Conservation (phyloP, 2,888 invertebrate species). For the Chrysotoxum bicinctum region DNA sequence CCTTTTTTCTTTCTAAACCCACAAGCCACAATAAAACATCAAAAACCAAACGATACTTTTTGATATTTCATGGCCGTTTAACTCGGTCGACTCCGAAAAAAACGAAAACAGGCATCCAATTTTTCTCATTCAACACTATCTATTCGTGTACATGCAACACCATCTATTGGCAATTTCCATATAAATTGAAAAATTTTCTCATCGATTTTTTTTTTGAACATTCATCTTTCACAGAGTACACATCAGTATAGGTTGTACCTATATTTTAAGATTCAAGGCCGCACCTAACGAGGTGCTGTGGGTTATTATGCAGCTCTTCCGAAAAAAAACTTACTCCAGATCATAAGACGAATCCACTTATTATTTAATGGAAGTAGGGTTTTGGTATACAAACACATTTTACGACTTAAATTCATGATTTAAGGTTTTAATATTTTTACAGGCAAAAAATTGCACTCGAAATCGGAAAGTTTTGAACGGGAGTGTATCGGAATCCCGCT, state of each 20-base stretch:
- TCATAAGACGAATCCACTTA: neutral
- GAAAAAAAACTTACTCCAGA: neutral
- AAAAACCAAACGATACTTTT: conserved; percentile 29
- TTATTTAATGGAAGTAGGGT: neutral
- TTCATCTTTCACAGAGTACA: neutral
- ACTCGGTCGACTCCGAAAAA: conserved; percentile 26
- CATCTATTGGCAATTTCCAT: conserved; percentile 73
- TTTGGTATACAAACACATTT: too few relatives aligned
- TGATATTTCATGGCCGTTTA: conserved; percentile 65
- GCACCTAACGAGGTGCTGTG: neutral
- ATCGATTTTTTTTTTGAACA: conserved; percentile 39
- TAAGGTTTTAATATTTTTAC: too few relatives aligned
- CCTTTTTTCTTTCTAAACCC: conserved; percentile 3
- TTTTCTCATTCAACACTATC: conserved; percentile 41
- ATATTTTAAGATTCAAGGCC: neutral
- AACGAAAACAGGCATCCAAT: conserved; percentile 34
- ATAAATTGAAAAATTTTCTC: conserved; percentile 71
- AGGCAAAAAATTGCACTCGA: too few relatives aligned
- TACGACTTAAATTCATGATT: too few relatives aligned
- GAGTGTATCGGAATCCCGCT: too few relatives aligned
- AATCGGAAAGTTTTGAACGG: too few relatives aligned
- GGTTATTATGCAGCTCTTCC: too few relatives aligned
- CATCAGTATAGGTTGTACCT: neutral
- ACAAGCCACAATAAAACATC: conserved; percentile 21
- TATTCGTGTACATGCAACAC: conserved; percentile 55